Evolutionary conservation across 2,113 vertebrate genomes (phyloP).

Genomic region (Lutjanus erythropterus): DNA sequence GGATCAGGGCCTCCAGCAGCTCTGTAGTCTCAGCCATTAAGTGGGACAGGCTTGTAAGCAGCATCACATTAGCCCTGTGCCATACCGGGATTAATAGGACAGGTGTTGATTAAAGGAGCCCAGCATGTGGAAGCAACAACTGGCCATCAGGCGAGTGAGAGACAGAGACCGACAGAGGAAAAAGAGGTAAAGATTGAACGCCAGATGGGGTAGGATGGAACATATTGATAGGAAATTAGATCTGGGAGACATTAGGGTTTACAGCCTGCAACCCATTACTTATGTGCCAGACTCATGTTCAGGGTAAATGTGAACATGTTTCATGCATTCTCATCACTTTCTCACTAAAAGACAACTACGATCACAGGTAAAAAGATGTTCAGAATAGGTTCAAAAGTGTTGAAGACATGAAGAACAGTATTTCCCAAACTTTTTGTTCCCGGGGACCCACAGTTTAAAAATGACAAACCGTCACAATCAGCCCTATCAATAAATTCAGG

Average conservation of each 20-base stretch:
- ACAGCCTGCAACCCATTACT: slow-evolving; percentile 65
- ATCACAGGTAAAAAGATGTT: too few species aligned
- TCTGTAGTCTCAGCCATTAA: slow-evolving; percentile 75
- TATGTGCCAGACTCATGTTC: slow-evolving; percentile 36
- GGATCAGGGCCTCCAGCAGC: slow-evolving; percentile 60
- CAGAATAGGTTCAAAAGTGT: too few species aligned
- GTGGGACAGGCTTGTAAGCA: slow-evolving; percentile 72
- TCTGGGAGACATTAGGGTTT: slow-evolving; percentile 70
- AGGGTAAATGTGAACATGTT: slow-evolving; percentile 46
- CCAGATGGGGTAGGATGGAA: slow-evolving; percentile 81
- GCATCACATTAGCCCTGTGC: slow-evolving; percentile 80
- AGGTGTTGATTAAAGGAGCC: slow-evolving; percentile 84
- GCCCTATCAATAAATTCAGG: too few species aligned
- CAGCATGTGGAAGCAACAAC: slow-evolving; percentile 74
- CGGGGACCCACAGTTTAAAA: too few species aligned
- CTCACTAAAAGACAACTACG: slow-evolving; percentile 9
- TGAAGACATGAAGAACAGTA: too few species aligned
- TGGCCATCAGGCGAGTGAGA: slow-evolving; percentile 64
- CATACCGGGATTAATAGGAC: slow-evolving; percentile 83
- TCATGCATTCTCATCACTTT: slow-evolving; percentile 19
- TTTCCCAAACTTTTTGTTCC: too few species aligned
- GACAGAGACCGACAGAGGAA: slow-evolving; percentile 39
- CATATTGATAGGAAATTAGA: slow-evolving; percentile 84
- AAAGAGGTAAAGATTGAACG: slow-evolving; percentile 28
- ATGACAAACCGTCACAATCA: too few species aligned